Evolutionary conservation across 1,140 invertebrate genomes (phyloP), one percentile per base, ranked within the genome.

Genomic region (Calliphora vicina): DNA sequence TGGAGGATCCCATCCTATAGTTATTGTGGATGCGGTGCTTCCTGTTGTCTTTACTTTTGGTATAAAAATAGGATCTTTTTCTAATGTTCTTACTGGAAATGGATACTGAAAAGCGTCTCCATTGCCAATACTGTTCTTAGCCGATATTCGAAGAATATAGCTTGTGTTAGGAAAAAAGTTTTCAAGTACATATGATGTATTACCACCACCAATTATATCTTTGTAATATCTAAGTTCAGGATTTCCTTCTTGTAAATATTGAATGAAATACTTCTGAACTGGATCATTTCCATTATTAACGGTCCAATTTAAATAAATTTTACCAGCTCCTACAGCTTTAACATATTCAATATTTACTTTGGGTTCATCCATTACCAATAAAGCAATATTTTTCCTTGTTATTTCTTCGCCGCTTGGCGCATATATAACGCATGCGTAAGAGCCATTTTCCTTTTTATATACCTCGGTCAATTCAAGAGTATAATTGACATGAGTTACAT

Each of bases 251-350:
- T 93, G 91, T 88, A 92, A 92, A 83, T 93, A 93, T 86, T 93
- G 93, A 10, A 96, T 91, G 71, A 92, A 92, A 87, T 96, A 96
- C 25, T 92, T 90, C 82, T 92, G 91, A 25, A 96, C 92, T 0
- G 94, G 93, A 71, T 93, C 93, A 87, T 97, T 97, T 84, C 95
- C 95, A 83, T 95, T 93, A 81, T 94, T 93, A 0, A 96, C 91
- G 0, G 96, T 97, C 96, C 96, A 97, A 89, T 97, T 97, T 0
- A 97, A 86, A 88, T 93, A 97, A 73, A 97, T 94, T 88, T 94
- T 94, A 15, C 92, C 92, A 15, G 93, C 93, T 27, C 95, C 95
- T 8, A 97, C 94, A 0, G 95, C 93, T 89, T 95, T 96, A 1
- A 95, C 93, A 81, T 93, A 94, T 87, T 96, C 94, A 82, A 96